Percentiles rank a stretch among this genome's conserved stretches.
Conservation (phyloP, 2,113 vertebrate genomes). For the Sapayoa aenigma region DNA sequence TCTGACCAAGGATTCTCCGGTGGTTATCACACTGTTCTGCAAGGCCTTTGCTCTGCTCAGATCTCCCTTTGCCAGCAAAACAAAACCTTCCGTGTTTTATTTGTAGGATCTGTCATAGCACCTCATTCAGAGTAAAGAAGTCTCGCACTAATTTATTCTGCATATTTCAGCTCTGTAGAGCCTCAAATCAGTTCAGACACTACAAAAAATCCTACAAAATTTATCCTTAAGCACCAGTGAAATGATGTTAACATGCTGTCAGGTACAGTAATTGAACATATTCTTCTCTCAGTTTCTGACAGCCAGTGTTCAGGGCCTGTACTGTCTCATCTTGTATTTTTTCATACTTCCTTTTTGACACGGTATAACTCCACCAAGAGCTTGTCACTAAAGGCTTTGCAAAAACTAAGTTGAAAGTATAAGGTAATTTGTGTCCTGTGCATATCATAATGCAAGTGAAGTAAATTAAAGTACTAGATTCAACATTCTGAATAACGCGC, state of each 20-base stretch:
- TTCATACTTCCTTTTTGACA: neutral
- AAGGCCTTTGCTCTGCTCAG: slow-evolving; percentile 38
- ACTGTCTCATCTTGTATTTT: neutral
- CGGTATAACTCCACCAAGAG: neutral
- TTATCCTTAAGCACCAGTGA: neutral
- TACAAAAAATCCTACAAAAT: neutral
- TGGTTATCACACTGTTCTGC: neutral
- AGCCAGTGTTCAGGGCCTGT: neutral
- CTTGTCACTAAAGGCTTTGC: neutral
- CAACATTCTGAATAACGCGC: neutral
- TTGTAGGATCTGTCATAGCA: slow-evolving; percentile 40
- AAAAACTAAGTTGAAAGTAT: neutral
- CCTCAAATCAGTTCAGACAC: neutral
- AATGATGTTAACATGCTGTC: neutral
- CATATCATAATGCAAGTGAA: neutral
- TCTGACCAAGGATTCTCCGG: neutral
- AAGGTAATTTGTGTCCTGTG: neutral
- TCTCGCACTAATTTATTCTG: neutral
- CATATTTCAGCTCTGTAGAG: neutral
- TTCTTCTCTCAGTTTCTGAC: neutral
- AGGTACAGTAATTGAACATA: neutral
- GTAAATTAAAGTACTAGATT: neutral
- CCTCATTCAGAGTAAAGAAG: slow-evolving; percentile 36
- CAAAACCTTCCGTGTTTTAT: neutral
- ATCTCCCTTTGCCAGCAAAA: slow-evolving; percentile 2